Conservation (phyloP, 2,888 invertebrate genomes). For the Acronicta psi region DNA sequence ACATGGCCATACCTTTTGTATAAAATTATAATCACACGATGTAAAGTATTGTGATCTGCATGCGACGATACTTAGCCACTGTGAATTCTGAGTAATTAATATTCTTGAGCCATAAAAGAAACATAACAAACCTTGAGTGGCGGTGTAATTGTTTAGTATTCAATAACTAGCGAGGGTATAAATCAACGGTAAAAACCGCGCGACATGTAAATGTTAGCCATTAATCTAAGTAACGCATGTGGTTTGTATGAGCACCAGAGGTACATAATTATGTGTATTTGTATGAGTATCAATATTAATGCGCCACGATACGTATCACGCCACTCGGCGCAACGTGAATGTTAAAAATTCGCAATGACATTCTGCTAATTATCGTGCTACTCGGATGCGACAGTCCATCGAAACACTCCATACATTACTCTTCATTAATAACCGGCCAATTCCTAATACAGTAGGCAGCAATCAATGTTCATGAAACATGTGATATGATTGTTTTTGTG, state of each 20-base stretch:
- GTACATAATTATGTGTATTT: constrained; percentile 39
- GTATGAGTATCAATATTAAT: constrained; percentile 67
- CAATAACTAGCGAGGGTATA: constrained; percentile 25
- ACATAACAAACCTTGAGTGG: constrained; percentile 17
- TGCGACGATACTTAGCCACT: constrained; percentile 30
- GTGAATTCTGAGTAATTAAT: constrained; percentile 28
- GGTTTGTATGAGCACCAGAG: constrained; percentile 31
- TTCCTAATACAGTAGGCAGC: neutral
- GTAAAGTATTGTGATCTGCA: constrained; percentile 24
- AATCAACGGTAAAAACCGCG: constrained; percentile 41
- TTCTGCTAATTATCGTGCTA: constrained; percentile 62
- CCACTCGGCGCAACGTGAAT: constrained; percentile 62
- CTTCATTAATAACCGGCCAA: neutral
- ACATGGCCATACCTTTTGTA: constrained; percentile 7
- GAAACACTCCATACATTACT: constrained; percentile 31
- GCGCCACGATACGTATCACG: constrained; percentile 70
- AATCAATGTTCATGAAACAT: constrained; percentile 13
- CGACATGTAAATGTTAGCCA: constrained; percentile 55
- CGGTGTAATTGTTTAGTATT: constrained; percentile 43
- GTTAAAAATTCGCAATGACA: constrained; percentile 72
- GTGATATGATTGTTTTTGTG: constrained; percentile 1
- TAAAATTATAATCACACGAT: constrained; percentile 4
- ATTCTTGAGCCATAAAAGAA: constrained; percentile 9
- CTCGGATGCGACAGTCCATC: neutral
- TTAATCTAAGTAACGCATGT: constrained; percentile 50